Evolutionary conservation across 2,888 invertebrate species (phyloP).

Genomic region (Antheraea assamensis): DNA sequence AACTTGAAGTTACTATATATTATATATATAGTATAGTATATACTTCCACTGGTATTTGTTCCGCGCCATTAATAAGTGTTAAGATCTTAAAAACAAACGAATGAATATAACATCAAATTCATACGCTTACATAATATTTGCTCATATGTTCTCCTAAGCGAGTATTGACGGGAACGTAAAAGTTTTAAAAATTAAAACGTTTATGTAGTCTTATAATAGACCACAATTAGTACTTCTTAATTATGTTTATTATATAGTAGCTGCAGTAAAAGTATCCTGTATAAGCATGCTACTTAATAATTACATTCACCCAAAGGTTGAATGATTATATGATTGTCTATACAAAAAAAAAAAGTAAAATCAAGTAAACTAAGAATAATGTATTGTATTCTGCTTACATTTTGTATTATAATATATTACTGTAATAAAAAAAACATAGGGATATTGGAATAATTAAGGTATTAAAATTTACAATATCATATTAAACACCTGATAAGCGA

Average conservation of each 20-base stretch:
- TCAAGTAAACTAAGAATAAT: too few species aligned
- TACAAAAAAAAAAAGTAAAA: too few species aligned
- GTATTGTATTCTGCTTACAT: too few species aligned
- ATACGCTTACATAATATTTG: not conserved
- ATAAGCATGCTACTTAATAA: not conserved
- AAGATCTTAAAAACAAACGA: not conserved
- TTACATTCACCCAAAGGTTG: not conserved
- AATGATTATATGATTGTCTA: too few species aligned
- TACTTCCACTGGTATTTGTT: not conserved
- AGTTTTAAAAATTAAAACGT: not conserved
- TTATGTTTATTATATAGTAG: not conserved
- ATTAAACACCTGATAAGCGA: constrained; percentile 47
- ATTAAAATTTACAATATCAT: constrained; percentile 43
- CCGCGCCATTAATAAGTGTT: not conserved
- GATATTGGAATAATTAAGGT: constrained; percentile 21
- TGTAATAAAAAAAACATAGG: too few species aligned
- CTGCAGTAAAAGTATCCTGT: not conserved
- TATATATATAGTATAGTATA: too few species aligned
- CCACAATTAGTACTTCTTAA: not conserved
- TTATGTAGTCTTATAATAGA: not conserved
- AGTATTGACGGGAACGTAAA: not conserved
- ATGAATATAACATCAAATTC: not conserved
- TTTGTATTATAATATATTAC: too few species aligned
- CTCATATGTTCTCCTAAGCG: not conserved
- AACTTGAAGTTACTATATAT: too few species aligned